Evolutionary conservation across 2,888 invertebrate species (phyloP).

Genomic region (Agriopis marginaria): DNA sequence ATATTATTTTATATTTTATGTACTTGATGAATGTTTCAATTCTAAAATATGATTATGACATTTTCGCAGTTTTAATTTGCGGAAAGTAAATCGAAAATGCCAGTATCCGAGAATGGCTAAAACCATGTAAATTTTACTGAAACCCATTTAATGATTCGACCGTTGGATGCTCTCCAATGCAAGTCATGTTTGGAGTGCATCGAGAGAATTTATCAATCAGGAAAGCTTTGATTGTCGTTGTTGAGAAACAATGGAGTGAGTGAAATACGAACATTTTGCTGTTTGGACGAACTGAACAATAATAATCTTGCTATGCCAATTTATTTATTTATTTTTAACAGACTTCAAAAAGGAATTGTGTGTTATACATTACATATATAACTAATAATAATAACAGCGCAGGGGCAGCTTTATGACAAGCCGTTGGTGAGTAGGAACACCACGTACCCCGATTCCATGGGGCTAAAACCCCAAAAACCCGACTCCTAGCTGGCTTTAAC

Average conservation of each 20-base stretch:
- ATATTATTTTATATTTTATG: no score
- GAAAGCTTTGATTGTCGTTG: constrained; percentile 50
- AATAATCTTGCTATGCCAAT: no score
- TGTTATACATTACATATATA: no score
- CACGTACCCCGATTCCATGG: no score
- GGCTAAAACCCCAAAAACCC: no score
- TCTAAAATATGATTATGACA: neutral
- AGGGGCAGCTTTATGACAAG: no score
- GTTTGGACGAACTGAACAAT: neutral
- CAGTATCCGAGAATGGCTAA: constrained; percentile 40
- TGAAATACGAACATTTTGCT: constrained; percentile 22
- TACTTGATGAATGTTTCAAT: no score
- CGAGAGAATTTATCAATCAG: constrained; percentile 54
- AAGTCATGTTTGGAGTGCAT: constrained; percentile 48
- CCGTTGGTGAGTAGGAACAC: no score
- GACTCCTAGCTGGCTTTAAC: no score
- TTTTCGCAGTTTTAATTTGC: neutral
- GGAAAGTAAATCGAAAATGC: neutral
- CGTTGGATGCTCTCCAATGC: constrained; percentile 54
- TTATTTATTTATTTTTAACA: no score
- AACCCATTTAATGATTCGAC: constrained; percentile 49
- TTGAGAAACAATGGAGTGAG: constrained; percentile 42
- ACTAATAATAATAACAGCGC: no score
- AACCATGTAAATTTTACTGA: constrained; percentile 38
- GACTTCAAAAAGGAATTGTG: no score